These are phyloP conservation scores for Nycticorax nycticorax DNA, from an alignment of 2,113 vertebrate species.

Conservation along the genomic window DNA sequence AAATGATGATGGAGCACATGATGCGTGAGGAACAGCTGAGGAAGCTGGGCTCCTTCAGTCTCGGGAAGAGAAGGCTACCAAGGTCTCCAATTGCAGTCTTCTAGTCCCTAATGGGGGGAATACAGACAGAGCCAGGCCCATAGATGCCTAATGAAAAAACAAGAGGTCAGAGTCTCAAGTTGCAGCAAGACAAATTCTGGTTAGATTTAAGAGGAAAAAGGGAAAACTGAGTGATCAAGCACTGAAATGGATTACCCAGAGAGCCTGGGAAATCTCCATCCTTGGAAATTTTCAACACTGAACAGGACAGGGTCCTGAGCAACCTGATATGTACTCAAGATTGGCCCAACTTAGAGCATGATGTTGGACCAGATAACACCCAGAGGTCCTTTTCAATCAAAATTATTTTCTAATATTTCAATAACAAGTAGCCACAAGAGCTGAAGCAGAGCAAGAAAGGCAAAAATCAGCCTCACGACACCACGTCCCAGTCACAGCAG, in stretches of 20 bases:
- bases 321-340: background rate
- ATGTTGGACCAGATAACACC: background rate
- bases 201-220: background rate
- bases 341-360: background rate
- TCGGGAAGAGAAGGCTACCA: background rate
- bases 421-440: background rate
- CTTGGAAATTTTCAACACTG: background rate
- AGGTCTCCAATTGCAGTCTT: background rate
- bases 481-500: background rate
- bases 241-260: background rate
- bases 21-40: background rate
- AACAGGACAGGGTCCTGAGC: background rate
- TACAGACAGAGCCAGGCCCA: background rate
- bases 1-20: background rate
- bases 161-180: background rate
- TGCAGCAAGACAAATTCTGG: background rate
- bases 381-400: background rate
- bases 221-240: background rate
- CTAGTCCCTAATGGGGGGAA: background rate
- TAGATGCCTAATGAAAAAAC: background rate
- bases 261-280: background rate
- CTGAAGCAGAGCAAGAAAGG: background rate
- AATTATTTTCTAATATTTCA: background rate
- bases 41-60: background rate
- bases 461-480: background rate